Evolutionary conservation across 2,888 invertebrate genomes (phyloP).

Genomic region (Aproaerema taeniolella): DNA sequence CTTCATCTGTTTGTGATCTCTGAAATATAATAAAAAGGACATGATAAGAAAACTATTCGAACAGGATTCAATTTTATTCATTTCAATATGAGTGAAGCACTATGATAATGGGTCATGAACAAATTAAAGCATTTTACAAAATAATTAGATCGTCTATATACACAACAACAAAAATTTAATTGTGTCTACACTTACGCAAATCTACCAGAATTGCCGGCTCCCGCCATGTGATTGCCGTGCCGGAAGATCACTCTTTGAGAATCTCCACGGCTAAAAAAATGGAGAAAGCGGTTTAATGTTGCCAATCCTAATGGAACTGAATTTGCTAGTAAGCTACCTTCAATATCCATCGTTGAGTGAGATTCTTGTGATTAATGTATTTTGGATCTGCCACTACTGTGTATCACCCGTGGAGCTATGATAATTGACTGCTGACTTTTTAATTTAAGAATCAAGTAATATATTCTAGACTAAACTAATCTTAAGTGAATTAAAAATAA

Average conservation of each 20-base stretch:
- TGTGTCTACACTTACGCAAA: slow-evolving; percentile 82
- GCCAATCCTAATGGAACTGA: neutral
- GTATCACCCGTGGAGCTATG: too few relatives aligned
- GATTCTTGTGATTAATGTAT: neutral
- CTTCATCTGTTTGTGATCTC: slow-evolving; percentile 92
- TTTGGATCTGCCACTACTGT: slow-evolving; percentile 1
- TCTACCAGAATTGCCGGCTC: slow-evolving; percentile 79
- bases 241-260: slow-evolving; percentile 85
- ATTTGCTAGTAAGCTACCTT: slow-evolving; percentile 7
- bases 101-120: too few relatives aligned
- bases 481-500: slow-evolving; percentile 15
- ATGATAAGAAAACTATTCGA: too few relatives aligned
- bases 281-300: slow-evolving; percentile 17
- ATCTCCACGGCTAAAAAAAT: slow-evolving; percentile 81
- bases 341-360: neutral
- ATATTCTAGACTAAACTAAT: slow-evolving; percentile 2
- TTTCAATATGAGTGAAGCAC: neutral
- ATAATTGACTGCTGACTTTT: too few relatives aligned
- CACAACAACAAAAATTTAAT: too few relatives aligned
- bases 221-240: slow-evolving; percentile 84
- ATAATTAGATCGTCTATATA: too few relatives aligned
- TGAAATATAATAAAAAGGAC: slow-evolving; percentile 58
- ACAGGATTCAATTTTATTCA: too few relatives aligned
- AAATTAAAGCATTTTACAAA: too few relatives aligned
- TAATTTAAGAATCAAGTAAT: too few relatives aligned